These are phyloP conservation scores for Schizopygopsis malacanthus DNA, from an alignment of 2,797 vertebrate species.

Conservation along the genomic window DNA sequence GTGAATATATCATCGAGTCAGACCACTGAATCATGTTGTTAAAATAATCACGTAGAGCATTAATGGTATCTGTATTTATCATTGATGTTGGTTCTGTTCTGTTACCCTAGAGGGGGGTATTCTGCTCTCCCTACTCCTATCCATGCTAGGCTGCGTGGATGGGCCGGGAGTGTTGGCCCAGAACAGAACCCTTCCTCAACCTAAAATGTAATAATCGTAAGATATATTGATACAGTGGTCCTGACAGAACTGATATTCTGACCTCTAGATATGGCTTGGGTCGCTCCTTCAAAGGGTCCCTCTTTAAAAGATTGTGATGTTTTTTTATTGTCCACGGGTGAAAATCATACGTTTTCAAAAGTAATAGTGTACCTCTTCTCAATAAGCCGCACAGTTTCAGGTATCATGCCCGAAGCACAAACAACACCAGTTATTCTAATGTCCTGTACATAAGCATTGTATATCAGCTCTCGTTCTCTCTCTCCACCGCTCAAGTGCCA, in stretches of 20 bases:
- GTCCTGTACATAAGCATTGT: background rate
- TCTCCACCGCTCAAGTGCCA: slow-evolving; percentile 46
- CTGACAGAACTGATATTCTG: background rate
- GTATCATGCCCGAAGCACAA: background rate
- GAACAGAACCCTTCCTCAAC: too few species aligned
- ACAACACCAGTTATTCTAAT: slow-evolving; percentile 4
- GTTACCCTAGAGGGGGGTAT: too few species aligned
- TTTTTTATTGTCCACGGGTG: background rate
- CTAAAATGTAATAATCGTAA: too few species aligned
- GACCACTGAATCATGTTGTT: too few species aligned
- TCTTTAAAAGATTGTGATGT: background rate
- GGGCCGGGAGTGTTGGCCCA: too few species aligned
- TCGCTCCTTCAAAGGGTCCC: background rate
- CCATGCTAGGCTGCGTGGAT: too few species aligned
- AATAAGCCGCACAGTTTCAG: background rate
- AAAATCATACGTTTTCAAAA: background rate
- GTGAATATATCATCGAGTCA: too few species aligned
- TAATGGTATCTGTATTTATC: too few species aligned
- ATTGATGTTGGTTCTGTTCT: too few species aligned
- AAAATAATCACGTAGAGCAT: too few species aligned
- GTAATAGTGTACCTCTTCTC: background rate
- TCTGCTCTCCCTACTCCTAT: too few species aligned
- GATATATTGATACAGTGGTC: too few species aligned
- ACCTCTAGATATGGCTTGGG: background rate
- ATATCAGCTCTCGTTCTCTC: slow-evolving; percentile 16